Evolutionary conservation across 2,888 invertebrate species (phyloP), one percentile per base, ranked within the genome.

Genomic region (Dendrolimus pini): DNA sequence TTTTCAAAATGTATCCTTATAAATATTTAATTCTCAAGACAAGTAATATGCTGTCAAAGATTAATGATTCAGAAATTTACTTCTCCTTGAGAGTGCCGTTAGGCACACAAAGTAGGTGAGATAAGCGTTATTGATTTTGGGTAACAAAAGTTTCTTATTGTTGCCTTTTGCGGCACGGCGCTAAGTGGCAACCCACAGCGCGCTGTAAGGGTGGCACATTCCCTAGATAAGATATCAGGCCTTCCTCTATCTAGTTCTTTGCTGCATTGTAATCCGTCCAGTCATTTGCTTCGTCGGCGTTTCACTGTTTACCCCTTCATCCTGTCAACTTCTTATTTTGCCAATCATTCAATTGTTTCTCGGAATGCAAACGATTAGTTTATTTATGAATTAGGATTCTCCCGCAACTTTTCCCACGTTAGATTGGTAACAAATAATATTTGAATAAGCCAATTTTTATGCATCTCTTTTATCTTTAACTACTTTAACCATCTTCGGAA

Each of bases 141-240:
- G 75, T 76, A 80, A 84, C 83, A 80, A 82, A 82, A 77, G 76
- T 77, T 69, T 69, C 63, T 69, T 68, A 67, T 68, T 67, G 65
- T 70, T 71, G 63, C 77, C 79, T 83, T 67, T 87, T 83, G 83
- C 80, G 74, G 75, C 73, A 64, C 69, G 68, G 77, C 83, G 80
- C 77, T 86, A 86, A 87, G 87, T 87, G 85, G 82, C 75, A 71
- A 71, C 81, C 80, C 78, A 80, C 74, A 66, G 75, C 72, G 71
- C 72, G 70, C 68, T 68, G 70, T 72, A 72, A 78, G 82, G 82
- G 79, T 83, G 80, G 79, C 82, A 81, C 88, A 89, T 89, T 89
- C 89, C 77, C 69, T 56, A 87, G 86, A 88, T 86, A 87, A 88
- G 86, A 85, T 85, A 85, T 65, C 65, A 61, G 61, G 65, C 62